These are phyloP conservation scores for Octopus sinensis DNA, from an alignment of 1,140 invertebrate species.

Conservation along the genomic window DNA sequence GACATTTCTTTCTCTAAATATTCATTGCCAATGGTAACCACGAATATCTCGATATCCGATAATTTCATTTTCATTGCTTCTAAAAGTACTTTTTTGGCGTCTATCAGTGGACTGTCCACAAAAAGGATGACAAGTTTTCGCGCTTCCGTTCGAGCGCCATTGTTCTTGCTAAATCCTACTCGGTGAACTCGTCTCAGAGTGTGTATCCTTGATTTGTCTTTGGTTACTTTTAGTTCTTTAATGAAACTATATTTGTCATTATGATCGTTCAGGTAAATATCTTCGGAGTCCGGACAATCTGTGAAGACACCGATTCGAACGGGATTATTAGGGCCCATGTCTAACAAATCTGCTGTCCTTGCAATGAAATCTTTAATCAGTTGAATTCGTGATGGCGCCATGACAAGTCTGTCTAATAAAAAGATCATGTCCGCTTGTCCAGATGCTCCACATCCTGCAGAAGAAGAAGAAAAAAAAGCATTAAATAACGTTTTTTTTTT, in stretches of 20 bases:
- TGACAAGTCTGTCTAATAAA: background rate
- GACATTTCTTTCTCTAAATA: background rate
- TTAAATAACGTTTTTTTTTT: background rate
- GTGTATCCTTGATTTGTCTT: background rate
- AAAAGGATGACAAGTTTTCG: background rate
- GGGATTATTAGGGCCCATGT: background rate
- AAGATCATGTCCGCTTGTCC: background rate
- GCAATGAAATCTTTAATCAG: background rate
- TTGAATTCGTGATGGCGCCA: background rate
- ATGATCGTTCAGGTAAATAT: conserved; percentile 5
- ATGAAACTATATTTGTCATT: background rate
- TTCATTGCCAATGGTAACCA: background rate
- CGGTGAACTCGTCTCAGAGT: background rate
- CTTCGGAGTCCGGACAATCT: background rate
- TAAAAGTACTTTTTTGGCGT: background rate
- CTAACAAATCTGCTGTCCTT: background rate
- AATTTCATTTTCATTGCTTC: background rate
- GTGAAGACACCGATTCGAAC: background rate
- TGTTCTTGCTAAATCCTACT: background rate
- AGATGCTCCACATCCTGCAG: background rate
- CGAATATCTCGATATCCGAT: background rate
- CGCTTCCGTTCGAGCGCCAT: background rate
- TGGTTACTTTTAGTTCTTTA: background rate
- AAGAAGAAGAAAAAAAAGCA: background rate
- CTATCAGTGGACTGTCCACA: background rate